These are phyloP conservation scores for Chauna torquata DNA, from an alignment of 2,113 vertebrate species.

Conservation along the genomic window DNA sequence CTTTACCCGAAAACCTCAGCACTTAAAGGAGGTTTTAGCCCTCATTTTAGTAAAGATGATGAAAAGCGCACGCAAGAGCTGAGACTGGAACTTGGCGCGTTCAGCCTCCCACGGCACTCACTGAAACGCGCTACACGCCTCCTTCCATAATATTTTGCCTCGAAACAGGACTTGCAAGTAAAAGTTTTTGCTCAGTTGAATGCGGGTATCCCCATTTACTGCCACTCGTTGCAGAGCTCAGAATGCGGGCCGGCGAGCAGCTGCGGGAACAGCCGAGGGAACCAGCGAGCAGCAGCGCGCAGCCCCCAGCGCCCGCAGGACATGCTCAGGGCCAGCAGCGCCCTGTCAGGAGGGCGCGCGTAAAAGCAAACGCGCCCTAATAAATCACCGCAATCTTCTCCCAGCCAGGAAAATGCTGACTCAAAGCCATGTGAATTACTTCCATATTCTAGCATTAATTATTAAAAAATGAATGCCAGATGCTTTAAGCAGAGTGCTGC, in stretches of 20 bases:
- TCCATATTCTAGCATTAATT: neutral
- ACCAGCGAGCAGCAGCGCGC: too few species aligned
- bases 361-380: rapidly evolving
- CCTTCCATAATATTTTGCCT: rapidly evolving
- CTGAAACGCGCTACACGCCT: rapidly evolving
- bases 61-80: neutral
- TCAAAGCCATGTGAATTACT: neutral
- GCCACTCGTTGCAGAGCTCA: rapidly evolving
- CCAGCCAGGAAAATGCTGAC: neutral
- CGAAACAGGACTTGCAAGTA: rapidly evolving
- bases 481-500: neutral
- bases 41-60: neutral
- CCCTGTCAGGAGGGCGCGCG: too few species aligned
- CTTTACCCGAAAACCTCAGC: neutral
- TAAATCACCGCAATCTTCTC: neutral
- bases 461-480: neutral
- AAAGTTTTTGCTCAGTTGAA: rapidly evolving
- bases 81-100: neutral
- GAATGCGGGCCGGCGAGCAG: too few species aligned
- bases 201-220: rapidly evolving
- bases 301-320: too few species aligned
- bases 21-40: neutral
- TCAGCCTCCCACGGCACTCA: rapidly evolving
- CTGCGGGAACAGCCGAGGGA: too few species aligned
- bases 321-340: too few species aligned